Conservation (phyloP, 2,888 invertebrate genomes). For the Chaitophorus viminalis region DNA sequence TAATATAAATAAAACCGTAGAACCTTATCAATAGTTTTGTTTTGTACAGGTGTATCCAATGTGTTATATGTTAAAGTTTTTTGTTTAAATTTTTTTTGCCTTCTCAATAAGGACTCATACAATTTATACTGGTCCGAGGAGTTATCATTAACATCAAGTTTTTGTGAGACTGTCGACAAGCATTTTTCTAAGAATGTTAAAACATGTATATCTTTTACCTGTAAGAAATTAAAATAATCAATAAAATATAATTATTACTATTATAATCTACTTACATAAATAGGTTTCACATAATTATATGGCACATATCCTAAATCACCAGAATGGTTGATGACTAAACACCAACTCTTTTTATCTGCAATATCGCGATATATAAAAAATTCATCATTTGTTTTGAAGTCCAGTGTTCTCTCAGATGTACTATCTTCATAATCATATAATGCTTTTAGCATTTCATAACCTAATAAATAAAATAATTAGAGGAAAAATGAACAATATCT, state of each 20-base stretch:
- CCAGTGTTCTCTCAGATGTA: constrained; percentile 79
- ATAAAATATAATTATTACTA: constrained; percentile 61
- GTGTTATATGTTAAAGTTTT: constrained; percentile 20
- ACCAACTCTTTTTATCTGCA: constrained; percentile 85
- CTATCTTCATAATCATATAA: constrained; percentile 86
- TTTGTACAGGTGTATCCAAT: constrained; percentile 40
- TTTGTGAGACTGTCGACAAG: constrained; percentile 18
- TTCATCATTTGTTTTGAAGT: constrained; percentile 82
- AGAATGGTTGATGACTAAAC: constrained; percentile 85
- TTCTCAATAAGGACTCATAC: constrained; percentile 44
- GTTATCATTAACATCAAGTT: constrained; percentile 39
- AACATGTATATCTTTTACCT: constrained; percentile 47
- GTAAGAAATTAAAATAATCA: constrained; percentile 64
- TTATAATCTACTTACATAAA: constrained; percentile 73
- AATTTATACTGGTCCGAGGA: constrained; percentile 37
- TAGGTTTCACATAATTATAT: constrained; percentile 84
- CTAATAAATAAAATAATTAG: constrained; percentile 43
- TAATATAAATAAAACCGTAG: neutral
- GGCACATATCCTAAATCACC: constrained; percentile 87
- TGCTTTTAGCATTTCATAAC: constrained; percentile 80
- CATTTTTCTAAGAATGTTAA: constrained; percentile 52
- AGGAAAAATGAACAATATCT: neutral
- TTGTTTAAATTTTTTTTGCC: constrained; percentile 51
- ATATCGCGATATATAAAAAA: constrained; percentile 83
- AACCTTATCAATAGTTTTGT: constrained; percentile 40